phyloP scores from a whole-genome alignment of 23 tunicate species.

The Ascidia mentula region DNA sequence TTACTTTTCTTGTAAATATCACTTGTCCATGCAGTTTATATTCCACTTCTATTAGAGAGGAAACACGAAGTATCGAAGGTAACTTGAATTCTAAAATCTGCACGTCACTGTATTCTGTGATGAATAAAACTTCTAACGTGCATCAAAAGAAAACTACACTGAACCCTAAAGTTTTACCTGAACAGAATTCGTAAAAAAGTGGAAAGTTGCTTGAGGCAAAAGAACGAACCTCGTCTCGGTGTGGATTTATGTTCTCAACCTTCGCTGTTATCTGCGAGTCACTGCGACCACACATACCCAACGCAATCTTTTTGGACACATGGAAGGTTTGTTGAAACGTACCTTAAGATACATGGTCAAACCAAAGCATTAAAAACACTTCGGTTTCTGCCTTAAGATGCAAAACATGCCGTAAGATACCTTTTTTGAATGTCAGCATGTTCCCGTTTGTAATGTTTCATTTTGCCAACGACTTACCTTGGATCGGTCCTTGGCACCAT shows the following conservation, averaged over 20 bases:
- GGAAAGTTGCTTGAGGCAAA: background rate
- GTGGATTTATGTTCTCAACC: background rate
- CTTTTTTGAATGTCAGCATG: background rate
- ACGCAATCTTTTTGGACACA: background rate
- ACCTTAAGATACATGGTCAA: background rate
- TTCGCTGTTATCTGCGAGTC: background rate
- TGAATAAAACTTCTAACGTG: too few relatives aligned
- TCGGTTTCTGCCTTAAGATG: background rate
- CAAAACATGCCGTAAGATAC: background rate
- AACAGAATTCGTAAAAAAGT: background rate
- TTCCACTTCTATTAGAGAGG: too few relatives aligned
- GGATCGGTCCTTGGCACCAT: slow-evolving; percentile 1
- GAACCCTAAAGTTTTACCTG: too few relatives aligned
- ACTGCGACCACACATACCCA: background rate
- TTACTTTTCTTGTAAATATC: too few relatives aligned
- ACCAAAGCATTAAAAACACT: background rate
- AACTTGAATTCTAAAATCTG: too few relatives aligned
- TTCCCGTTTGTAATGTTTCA: background rate
- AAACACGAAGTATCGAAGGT: too few relatives aligned
- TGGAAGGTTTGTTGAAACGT: background rate
- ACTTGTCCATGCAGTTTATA: too few relatives aligned
- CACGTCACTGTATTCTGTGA: too few relatives aligned
- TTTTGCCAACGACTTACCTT: background rate
- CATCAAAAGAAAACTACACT: too few relatives aligned
- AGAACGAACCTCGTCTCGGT: background rate